Conservation (phyloP, 2,888 invertebrate species). For the Melinaea marsaeus region DNA sequence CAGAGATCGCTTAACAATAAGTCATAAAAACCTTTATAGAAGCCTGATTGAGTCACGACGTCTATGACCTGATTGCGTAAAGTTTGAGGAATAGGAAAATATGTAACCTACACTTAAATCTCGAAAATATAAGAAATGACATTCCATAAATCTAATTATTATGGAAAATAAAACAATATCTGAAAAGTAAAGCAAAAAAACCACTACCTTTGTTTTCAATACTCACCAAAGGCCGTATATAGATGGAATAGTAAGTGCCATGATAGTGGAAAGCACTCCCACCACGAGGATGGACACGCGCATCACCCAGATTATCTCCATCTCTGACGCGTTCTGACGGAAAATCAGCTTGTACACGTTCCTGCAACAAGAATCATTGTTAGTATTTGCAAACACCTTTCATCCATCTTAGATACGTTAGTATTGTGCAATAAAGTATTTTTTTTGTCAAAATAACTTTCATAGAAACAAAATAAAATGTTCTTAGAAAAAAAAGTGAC, state of each 20-base stretch:
- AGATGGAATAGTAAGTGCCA: slow-evolving; percentile 98
- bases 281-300: slow-evolving; percentile 93
- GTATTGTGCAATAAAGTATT: background rate
- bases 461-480: too few species aligned
- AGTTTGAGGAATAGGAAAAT: too few species aligned
- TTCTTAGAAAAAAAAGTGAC: background rate
- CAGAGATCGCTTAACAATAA: slow-evolving; percentile 22
- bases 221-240: slow-evolving; percentile 97
- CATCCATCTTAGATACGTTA: background rate
- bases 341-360: slow-evolving; percentile 99
- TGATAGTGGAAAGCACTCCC: slow-evolving; percentile 92
- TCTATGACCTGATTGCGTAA: slow-evolving; percentile 12
- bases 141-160: too few species aligned
- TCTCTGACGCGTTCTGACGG: slow-evolving; percentile 96
- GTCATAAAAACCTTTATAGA: slow-evolving; percentile 25
- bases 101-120: too few species aligned
- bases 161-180: too few species aligned
- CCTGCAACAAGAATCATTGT: slow-evolving; percentile 54
- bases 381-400: background rate
- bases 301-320: slow-evolving; percentile 99
- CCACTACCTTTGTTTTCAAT: too few species aligned
- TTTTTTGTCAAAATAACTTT: too few species aligned
- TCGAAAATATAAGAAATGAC: too few species aligned
- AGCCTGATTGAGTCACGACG: background rate
- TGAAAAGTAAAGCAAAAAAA: too few species aligned